Evolutionary conservation across 2,888 invertebrate genomes (phyloP).

Genomic region (Muschampia staudingeri): DNA sequence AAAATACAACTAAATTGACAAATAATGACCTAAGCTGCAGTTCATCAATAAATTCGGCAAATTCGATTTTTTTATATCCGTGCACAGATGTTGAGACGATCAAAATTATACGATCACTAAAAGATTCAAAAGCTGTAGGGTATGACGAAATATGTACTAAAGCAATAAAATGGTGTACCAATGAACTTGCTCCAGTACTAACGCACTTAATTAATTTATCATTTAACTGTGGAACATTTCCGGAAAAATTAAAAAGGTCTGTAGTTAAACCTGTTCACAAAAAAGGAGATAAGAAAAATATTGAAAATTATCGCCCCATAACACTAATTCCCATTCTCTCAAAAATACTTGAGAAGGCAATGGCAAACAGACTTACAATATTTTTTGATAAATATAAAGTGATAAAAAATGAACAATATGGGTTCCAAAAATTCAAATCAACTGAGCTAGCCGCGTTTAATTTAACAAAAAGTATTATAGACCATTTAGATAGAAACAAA

Average conservation of each 20-base stretch:
- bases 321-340: conserved; percentile 28
- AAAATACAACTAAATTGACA: too few species aligned
- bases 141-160: conserved; percentile 29
- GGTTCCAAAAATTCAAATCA: conserved; percentile 25
- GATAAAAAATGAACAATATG: too few species aligned
- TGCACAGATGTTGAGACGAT: not conserved
- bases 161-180: not conserved
- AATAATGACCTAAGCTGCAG: not conserved
- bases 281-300: conserved; percentile 11
- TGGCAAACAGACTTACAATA: conserved; percentile 26
- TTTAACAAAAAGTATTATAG: conserved; percentile 6
- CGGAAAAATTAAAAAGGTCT: not conserved
- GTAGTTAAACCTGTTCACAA: conserved; percentile 24
- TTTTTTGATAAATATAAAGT: conserved; percentile 10
- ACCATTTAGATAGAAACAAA: not conserved
- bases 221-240: conserved; percentile 23
- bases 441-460: conserved; percentile 23
- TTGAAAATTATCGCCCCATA: conserved; percentile 38
- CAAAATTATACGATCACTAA: conserved; percentile 22
- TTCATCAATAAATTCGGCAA: not conserved
- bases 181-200: not conserved
- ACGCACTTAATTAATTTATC: conserved; percentile 33
- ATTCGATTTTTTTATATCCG: not conserved
- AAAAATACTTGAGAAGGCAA: conserved; percentile 37
- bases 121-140: conserved; percentile 20